phyloP scores from a whole-genome alignment of 1,140 invertebrate species.

The Bombus sylvicola region DNA sequence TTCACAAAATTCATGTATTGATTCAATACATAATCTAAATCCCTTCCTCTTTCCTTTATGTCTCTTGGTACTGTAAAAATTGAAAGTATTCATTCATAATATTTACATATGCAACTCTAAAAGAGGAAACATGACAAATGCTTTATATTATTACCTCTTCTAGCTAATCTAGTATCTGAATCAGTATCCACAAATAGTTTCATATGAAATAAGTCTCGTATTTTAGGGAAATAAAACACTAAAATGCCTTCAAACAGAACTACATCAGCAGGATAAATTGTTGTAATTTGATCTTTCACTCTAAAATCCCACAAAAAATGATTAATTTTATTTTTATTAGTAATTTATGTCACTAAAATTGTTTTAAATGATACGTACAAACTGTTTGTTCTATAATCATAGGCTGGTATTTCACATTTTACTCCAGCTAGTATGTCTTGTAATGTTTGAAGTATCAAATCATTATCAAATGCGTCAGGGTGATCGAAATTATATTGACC shows the following conservation, averaged over 20 bases:
- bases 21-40: slow-evolving; percentile 96
- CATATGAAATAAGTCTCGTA: slow-evolving; percentile 98
- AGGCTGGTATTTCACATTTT: slow-evolving; percentile 93
- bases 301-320: slow-evolving; percentile 76
- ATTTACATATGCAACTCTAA: neutral
- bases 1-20: slow-evolving; percentile 99
- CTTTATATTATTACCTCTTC: slow-evolving; percentile 88
- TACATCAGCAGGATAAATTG: slow-evolving; percentile 98
- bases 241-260: slow-evolving; percentile 99
- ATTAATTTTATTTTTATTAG: neutral
- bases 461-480: slow-evolving; percentile 96
- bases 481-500: slow-evolving; percentile 99
- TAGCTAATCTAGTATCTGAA: slow-evolving; percentile 96
- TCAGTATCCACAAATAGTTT: slow-evolving; percentile 99
- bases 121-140: neutral
- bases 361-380: slow-evolving; percentile 84
- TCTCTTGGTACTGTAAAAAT: slow-evolving; percentile 91
- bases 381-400: slow-evolving; percentile 94
- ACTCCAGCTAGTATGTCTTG: slow-evolving; percentile 91
- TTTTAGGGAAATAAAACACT: slow-evolving; percentile 98
- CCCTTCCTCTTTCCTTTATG: slow-evolving; percentile 95
- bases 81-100: slow-evolving; percentile 31
- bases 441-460: slow-evolving; percentile 91
- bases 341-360: neutral
- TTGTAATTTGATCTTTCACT: slow-evolving; percentile 88